Conservation (phyloP, 2,113 vertebrate genomes). For the Regulus satrapa region DNA sequence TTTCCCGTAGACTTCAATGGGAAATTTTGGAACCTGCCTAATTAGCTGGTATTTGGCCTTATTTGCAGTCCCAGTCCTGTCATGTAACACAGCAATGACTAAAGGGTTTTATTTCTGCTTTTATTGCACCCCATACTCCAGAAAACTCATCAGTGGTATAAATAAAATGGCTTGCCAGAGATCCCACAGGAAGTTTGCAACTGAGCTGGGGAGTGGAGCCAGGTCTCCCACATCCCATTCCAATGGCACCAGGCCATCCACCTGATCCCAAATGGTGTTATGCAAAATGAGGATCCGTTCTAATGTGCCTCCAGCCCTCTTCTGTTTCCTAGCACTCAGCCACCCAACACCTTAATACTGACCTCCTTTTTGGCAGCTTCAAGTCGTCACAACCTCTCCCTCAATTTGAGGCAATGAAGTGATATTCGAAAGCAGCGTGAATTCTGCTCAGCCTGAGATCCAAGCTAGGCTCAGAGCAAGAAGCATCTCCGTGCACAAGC, state of each 20-base stretch:
- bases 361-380: neutral
- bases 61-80: neutral
- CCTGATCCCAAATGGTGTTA: neutral
- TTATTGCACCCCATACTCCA: neutral
- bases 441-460: neutral
- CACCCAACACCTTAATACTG: neutral
- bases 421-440: conserved; percentile 42
- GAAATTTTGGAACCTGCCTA: neutral
- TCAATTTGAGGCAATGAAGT: neutral
- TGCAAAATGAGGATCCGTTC: conserved; percentile 11
- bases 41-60: neutral
- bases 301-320: neutral
- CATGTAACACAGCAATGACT: neutral
- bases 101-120: neutral
- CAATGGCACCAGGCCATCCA: conserved; percentile 13
- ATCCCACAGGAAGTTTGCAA: neutral
- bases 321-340: conserved; percentile 8
- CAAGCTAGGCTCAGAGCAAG: conserved; percentile 9
- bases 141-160: neutral
- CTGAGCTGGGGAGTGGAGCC: neutral
- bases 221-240: neutral
- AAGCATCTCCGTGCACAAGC: conserved; percentile 10
- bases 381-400: neutral
- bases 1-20: neutral
- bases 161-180: neutral